A percentile compares a stretch with the other conserved stretches of the same genome.
Conservation (phyloP, 2,888 invertebrate species). For the Drosophila cracens region DNA sequence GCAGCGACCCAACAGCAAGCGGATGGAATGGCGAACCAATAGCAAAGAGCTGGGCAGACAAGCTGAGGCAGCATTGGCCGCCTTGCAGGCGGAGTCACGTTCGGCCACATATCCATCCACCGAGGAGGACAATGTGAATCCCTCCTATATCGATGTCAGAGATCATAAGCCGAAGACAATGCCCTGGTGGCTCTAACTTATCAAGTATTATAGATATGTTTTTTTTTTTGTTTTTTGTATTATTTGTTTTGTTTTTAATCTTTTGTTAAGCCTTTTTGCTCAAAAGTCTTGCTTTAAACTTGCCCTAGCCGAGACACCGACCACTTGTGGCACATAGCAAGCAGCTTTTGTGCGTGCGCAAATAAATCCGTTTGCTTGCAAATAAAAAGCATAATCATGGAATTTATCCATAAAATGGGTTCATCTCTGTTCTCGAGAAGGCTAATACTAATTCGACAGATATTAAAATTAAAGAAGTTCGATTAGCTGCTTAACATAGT, state of each 20-base stretch:
- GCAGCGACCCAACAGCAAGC: conserved; percentile 14
- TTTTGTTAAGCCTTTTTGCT: not conserved
- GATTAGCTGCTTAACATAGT: not conserved
- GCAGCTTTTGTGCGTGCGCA: conserved; percentile 28
- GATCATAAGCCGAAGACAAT: conserved; percentile 19
- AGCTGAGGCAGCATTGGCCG: not conserved
- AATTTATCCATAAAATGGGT: not conserved
- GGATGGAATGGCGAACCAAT: conserved; percentile 53
- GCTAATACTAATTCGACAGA: not conserved
- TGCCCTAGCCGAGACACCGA: conserved; percentile 26
- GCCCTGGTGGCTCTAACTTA: conserved; percentile 59
- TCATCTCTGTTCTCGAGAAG: not conserved
- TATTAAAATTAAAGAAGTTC: too few relatives aligned
- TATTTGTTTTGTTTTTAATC: conserved; percentile 1
- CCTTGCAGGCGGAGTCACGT: conserved; percentile 6
- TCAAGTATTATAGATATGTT: conserved; percentile 1
- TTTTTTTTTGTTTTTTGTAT: not conserved
- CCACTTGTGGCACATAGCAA: conserved; percentile 19
- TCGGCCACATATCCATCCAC: conserved; percentile 1
- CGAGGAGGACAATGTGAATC: conserved; percentile 33
- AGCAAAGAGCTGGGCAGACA: conserved; percentile 27
- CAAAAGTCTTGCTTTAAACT: conserved; percentile 20
- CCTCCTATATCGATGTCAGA: conserved; percentile 54
- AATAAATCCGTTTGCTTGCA: conserved; percentile 1
- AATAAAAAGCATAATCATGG: not conserved